phyloP scores from a whole-genome alignment of 1,140 invertebrate species.

The Copidosoma floridanum region DNA sequence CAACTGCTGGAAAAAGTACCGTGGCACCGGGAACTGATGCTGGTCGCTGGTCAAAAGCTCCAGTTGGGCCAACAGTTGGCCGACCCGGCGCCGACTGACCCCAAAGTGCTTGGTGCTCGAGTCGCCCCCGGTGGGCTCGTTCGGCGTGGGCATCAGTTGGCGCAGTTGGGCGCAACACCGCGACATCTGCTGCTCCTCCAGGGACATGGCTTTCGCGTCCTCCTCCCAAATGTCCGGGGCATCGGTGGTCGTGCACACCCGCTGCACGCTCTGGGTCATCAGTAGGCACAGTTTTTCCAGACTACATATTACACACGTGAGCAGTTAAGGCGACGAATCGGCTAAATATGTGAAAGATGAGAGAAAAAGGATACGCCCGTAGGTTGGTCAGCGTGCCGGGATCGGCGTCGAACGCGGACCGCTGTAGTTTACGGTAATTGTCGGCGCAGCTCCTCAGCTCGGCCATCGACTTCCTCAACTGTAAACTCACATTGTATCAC shows the following conservation, averaged over 20 bases:
- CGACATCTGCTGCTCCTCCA: conserved; percentile 58
- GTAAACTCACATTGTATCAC: conserved; percentile 30
- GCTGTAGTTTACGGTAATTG: conserved; percentile 79
- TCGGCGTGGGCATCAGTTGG: conserved; percentile 52
- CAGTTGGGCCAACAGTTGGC: conserved; percentile 47
- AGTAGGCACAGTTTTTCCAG: conserved; percentile 78
- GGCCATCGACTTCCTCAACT: conserved; percentile 74
- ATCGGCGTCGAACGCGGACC: conserved; percentile 92
- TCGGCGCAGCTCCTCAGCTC: conserved; percentile 75
- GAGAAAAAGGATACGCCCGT: conserved; percentile 61
- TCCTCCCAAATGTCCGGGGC: conserved; percentile 47
- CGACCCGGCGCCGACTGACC: conserved; percentile 55
- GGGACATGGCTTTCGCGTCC: too few relatives aligned
- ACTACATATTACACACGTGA: conserved; percentile 50
- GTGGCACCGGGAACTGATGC: conserved; percentile 66
- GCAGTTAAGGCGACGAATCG: too few relatives aligned
- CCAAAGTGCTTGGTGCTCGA: conserved; percentile 42
- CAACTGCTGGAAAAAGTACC: conserved; percentile 86
- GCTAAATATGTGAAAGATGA: too few relatives aligned
- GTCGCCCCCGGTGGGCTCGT: conserved; percentile 46
- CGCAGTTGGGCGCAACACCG: conserved; percentile 57
- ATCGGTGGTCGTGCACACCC: conserved; percentile 58
- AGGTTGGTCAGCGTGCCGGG: conserved; percentile 79
- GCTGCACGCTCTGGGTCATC: conserved; percentile 74
- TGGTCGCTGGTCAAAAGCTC: conserved; percentile 66